Evolutionary conservation across 2,113 vertebrate genomes (phyloP).

Genomic region (Lethenteron reissneri): DNA sequence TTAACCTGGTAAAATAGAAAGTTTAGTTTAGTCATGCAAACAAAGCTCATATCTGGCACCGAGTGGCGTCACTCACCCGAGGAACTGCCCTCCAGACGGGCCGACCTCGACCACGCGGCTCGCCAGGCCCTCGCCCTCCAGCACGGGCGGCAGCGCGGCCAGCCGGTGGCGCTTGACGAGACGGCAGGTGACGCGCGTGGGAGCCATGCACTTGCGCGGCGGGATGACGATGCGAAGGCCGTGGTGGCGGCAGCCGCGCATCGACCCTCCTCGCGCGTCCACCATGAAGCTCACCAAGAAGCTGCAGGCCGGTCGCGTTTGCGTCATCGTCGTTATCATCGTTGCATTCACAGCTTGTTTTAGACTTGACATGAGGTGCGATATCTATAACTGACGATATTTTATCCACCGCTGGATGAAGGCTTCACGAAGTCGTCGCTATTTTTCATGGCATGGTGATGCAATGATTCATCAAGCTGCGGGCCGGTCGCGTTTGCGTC

Average conservation of each 20-base stretch:
- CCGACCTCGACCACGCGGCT: constrained; percentile 84
- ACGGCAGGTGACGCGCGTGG: constrained; percentile 75
- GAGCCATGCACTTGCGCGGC: constrained; percentile 71
- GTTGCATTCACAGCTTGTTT: too few relatives aligned
- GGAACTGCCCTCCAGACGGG: constrained; percentile 85
- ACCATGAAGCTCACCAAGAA: constrained; percentile 99
- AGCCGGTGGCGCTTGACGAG: constrained; percentile 80
- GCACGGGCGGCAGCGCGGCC: constrained; percentile 87
- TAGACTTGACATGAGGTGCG: too few relatives aligned
- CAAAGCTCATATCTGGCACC: too few relatives aligned
- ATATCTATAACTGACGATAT: too few relatives aligned
- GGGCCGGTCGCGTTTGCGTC: too few relatives aligned
- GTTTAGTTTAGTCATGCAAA: too few relatives aligned
- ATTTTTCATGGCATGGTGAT: too few relatives aligned
- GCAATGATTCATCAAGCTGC: constrained; percentile 45
- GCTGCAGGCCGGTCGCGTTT: constrained; percentile 19
- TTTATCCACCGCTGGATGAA: too few relatives aligned
- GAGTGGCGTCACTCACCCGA: constrained; percentile 48
- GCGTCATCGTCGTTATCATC: too few relatives aligned
- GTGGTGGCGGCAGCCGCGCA: constrained; percentile 81
- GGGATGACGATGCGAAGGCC: constrained; percentile 85
- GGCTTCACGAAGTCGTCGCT: too few relatives aligned
- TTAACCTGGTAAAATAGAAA: too few relatives aligned
- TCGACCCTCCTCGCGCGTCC: constrained; percentile 81
- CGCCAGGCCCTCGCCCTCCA: constrained; percentile 79